A percentile compares a stretch with the other conserved stretches of the same genome.
Conservation (phyloP, 2,888 invertebrate species). For the Zhuqinia jingwanae region DNA sequence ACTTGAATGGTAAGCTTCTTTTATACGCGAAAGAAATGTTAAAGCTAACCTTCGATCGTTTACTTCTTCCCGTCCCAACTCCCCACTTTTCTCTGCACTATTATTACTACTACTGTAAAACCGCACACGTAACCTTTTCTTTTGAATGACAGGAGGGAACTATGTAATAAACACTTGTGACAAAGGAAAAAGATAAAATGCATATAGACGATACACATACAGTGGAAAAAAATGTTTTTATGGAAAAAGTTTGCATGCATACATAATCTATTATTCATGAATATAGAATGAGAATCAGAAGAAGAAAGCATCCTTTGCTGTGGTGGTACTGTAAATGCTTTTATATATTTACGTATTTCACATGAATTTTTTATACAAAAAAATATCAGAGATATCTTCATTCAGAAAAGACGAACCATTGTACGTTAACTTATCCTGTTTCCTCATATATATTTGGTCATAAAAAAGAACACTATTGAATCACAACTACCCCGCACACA, state of each 20-base stretch:
- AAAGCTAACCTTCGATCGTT: too few species aligned
- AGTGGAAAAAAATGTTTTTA: background rate
- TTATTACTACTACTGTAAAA: background rate
- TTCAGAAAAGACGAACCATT: too few species aligned
- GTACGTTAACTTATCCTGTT: too few species aligned
- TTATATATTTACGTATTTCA: background rate
- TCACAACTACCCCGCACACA: too few species aligned
- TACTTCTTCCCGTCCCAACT: too few species aligned
- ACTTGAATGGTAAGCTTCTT: too few species aligned
- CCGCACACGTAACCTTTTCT: background rate
- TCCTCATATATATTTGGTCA: too few species aligned
- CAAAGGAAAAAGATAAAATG: background rate
- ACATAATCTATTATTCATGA: slow-evolving; percentile 35
- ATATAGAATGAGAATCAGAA: background rate
- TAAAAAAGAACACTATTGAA: too few species aligned
- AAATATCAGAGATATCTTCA: background rate
- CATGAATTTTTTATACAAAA: background rate
- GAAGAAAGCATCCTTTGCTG: background rate
- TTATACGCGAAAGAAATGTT: background rate
- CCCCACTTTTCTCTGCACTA: too few species aligned
- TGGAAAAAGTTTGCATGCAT: background rate
- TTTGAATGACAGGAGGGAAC: background rate
- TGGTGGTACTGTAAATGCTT: background rate
- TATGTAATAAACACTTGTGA: slow-evolving; percentile 24
- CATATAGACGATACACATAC: background rate